These are phyloP conservation scores for Zoanthus sociatus DNA, from an alignment of 92 coral and sea anemone species.

Conservation along the genomic window DNA sequence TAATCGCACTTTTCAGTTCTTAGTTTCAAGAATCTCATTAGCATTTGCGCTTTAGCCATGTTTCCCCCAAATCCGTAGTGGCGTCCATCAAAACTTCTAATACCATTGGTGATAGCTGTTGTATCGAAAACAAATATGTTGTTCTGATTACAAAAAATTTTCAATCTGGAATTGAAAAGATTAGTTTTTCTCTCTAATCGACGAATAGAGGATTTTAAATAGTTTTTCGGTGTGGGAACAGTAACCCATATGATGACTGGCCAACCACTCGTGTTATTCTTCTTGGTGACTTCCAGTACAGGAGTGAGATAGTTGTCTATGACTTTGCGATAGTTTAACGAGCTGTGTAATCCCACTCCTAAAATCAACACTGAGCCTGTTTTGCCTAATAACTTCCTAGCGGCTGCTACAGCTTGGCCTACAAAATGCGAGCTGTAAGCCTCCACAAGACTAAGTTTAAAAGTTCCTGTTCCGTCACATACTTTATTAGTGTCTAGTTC, in stretches of 20 bases:
- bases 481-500: constrained; percentile 53
- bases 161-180: constrained; percentile 59
- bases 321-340: constrained; percentile 47
- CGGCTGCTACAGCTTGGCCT: constrained; percentile 46
- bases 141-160: constrained; percentile 50
- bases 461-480: constrained; percentile 60
- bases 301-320: constrained; percentile 68
- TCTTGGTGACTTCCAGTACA: constrained; percentile 43
- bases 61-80: constrained; percentile 71
- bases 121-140: constrained; percentile 58
- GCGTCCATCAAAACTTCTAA: constrained; percentile 68
- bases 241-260: constrained; percentile 71
- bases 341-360: constrained; percentile 70
- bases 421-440: constrained; percentile 47
- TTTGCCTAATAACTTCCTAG: constrained; percentile 53
- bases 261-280: constrained; percentile 56
- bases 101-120: constrained; percentile 52
- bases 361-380: constrained; percentile 60
- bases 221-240: constrained; percentile 66
- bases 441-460: constrained; percentile 61
- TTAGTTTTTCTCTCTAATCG: constrained; percentile 39
- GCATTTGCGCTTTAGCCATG: constrained; percentile 68
- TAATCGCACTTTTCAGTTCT: constrained; percentile 42
- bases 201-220: constrained; percentile 53
- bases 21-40: constrained; percentile 62